These are phyloP conservation scores for Callipepla squamata DNA, from an alignment of 2,113 vertebrate species.

Conservation along the genomic window DNA sequence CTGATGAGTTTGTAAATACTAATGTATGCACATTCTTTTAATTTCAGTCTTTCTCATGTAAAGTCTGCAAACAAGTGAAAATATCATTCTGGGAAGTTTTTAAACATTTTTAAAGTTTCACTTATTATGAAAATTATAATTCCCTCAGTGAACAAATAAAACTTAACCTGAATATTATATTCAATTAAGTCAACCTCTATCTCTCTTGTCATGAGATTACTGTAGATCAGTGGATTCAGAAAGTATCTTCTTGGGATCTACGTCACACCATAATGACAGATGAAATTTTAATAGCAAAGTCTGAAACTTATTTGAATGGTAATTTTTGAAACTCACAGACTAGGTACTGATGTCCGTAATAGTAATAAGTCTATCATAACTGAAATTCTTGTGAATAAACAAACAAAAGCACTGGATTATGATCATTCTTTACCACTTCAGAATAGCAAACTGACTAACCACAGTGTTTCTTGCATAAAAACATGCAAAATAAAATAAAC, in stretches of 20 bases:
- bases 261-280: not conserved
- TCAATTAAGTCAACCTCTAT: not conserved
- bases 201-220: not conserved
- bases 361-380: not conserved
- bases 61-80: not conserved
- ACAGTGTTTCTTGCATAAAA: not conserved
- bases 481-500: not conserved
- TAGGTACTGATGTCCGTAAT: not conserved
- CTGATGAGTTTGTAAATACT: not conserved
- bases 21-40: accelerated
- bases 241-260: not conserved
- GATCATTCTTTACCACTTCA: not conserved
- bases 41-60: not conserved
- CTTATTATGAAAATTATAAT: not conserved
- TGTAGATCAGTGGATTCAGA: not conserved
- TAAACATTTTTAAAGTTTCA: not conserved
- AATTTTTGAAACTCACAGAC: not conserved
- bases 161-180: not conserved
- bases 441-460: not conserved
- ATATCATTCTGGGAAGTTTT: not conserved
- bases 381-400: not conserved
- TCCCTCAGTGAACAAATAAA: not conserved
- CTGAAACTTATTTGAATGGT: not conserved
- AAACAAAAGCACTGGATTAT: not conserved
- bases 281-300: not conserved